phyloP scores from a whole-genome alignment of 2,113 vertebrate genomes.

The Natator depressus region DNA sequence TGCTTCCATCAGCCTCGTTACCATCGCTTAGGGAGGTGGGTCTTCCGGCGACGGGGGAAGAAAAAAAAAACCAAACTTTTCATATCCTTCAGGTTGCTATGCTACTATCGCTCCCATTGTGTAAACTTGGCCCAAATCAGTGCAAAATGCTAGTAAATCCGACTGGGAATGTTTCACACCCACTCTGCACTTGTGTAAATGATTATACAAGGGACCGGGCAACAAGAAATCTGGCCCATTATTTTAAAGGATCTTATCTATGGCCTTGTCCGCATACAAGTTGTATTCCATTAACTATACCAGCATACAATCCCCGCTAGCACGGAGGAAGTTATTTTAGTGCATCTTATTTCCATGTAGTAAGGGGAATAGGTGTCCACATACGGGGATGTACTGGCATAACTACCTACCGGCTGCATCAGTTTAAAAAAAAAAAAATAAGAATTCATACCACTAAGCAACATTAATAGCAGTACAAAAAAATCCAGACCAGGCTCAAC shows the following conservation, averaged over 20 bases:
- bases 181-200: too few relatives aligned
- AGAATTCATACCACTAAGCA: neutral
- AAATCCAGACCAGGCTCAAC: neutral
- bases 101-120: neutral
- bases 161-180: neutral
- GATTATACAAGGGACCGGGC: neutral
- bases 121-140: neutral
- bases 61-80: too few relatives aligned
- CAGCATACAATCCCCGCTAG: neutral
- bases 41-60: too few relatives aligned
- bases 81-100: neutral
- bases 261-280: neutral
- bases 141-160: neutral
- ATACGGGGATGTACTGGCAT: neutral
- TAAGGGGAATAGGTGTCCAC: neutral
- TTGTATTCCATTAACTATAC: neutral
- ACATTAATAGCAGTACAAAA: neutral
- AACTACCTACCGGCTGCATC: neutral
- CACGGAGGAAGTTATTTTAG: neutral
- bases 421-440: neutral
- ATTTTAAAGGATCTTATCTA: neutral
- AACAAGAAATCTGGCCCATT: neutral
- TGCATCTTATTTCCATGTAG: too few relatives aligned
- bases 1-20: neutral
- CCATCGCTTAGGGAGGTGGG: too few relatives aligned